These are phyloP conservation scores for Wiebesia pumilae DNA, from an alignment of 1,140 invertebrate genomes.

Conservation along the genomic window DNA sequence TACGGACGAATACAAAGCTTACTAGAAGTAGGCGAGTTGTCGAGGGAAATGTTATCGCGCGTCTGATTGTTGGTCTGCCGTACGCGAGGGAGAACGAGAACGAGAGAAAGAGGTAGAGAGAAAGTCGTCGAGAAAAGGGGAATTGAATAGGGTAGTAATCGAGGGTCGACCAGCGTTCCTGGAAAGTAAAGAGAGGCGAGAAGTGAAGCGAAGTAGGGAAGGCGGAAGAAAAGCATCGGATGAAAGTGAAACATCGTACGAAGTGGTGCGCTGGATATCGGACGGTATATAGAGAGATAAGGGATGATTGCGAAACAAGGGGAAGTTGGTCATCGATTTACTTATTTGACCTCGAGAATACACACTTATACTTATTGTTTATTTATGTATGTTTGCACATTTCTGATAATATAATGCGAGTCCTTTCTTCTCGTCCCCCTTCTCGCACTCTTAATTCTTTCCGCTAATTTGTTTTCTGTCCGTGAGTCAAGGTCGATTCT, in stretches of 20 bases:
- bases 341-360: conserved; percentile 72
- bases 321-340: conserved; percentile 66
- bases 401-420: not conserved
- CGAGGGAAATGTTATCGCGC: conserved; percentile 73
- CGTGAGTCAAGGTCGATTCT: conserved; percentile 30
- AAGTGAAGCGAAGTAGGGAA: conserved; percentile 47
- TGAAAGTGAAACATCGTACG: conserved; percentile 49
- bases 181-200: conserved; percentile 32
- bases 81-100: not conserved
- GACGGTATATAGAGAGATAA: conserved; percentile 59
- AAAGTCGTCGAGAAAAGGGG: conserved; percentile 66
- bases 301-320: conserved; percentile 52
- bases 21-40: conserved; percentile 70
- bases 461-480: not conserved
- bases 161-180: conserved; percentile 59
- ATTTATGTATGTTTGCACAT: not conserved
- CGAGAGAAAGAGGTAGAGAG: conserved; percentile 59
- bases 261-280: conserved; percentile 19
- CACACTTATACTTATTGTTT: conserved; percentile 17
- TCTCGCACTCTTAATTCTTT: not conserved
- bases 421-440: not conserved
- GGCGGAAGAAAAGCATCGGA: conserved; percentile 37
- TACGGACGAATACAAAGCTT: conserved; percentile 60
- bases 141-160: conserved; percentile 70
- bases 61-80: conserved; percentile 58